Base-by-base conservation (phyloP, 2,888 invertebrate genomes). In the Cephus pulcher region DNA sequence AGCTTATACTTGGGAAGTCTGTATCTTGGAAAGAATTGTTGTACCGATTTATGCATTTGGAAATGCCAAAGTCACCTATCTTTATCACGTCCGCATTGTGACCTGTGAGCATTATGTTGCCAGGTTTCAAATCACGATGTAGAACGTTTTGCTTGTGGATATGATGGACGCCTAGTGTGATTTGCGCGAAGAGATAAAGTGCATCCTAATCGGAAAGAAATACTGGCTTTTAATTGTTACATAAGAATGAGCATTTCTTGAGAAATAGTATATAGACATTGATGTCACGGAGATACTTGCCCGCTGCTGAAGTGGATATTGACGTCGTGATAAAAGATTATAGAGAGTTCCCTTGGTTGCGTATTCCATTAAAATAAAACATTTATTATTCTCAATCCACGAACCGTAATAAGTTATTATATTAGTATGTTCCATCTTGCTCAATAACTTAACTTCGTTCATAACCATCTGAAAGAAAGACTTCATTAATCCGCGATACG, bases 61-160 rank as follows among this genome's bases (percentile, higher is more conserved):
- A 96, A 85, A 96, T 95, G 34, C 96, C 96, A 91, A 96, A 96
- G 88, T 96, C 96, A 0, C 96, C 95, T 82, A 96, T 95, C 92
- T 96, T 96, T 2, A 96, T 93, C 23, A 95, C 90, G 80, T 94
- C 92, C n/a, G 94, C 93, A 83, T 93, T 92, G 83, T 93, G 93
- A 76, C 96, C 95, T 74, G 95, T 93, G 81, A 95, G 89, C 75
- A 97, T 93, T 83, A 97, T 95, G 90, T 97, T 97, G 91, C 96
- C 96, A n/a, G 96, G 95, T 91, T 96, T 96, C 79, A 97, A 92
- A 92, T 97, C 97, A 85, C 96, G 92, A 88, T 97, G 96, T 75
- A 96, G 94, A 77, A 96, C 95, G 83, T 95, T 94, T 84, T 94
- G 94, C 68, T 92, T 93, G 89, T 97, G 96, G 69, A 97, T 95